phyloP scores from a whole-genome alignment of 1,140 invertebrate species.

The Drosophila seguyi region DNA sequence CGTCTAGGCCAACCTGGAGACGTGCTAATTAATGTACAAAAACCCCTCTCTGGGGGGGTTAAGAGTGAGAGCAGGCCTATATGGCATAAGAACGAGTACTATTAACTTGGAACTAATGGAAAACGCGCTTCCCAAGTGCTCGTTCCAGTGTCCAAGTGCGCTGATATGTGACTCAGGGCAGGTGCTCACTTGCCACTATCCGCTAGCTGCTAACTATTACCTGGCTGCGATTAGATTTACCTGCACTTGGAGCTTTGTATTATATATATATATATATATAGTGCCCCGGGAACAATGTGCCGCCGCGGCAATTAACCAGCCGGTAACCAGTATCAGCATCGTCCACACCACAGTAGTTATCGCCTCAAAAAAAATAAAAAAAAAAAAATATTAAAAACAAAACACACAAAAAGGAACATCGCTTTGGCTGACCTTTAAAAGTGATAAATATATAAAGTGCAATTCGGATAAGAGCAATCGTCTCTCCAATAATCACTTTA shows the following conservation, averaged over 20 bases:
- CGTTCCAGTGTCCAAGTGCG: slow-evolving; percentile 1
- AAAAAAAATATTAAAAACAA: no score
- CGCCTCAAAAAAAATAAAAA: neutral
- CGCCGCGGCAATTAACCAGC: slow-evolving; percentile 28
- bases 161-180: slow-evolving; percentile 35
- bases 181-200: slow-evolving; percentile 14
- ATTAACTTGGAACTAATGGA: slow-evolving; percentile 31
- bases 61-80: slow-evolving; percentile 8
- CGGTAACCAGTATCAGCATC: slow-evolving; percentile 31
- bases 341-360: slow-evolving; percentile 31
- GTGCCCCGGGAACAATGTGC: slow-evolving; percentile 33
- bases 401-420: slow-evolving; percentile 16
- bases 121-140: neutral
- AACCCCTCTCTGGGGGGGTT: neutral
- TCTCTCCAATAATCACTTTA: neutral
- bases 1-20: slow-evolving; percentile 38
- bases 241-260: slow-evolving; percentile 24
- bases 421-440: neutral
- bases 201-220: slow-evolving; percentile 5
- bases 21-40: slow-evolving; percentile 37
- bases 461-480: neutral
- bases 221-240: slow-evolving; percentile 35
- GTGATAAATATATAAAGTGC: slow-evolving; percentile 5
- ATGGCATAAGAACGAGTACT: slow-evolving; percentile 16
- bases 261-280: slow-evolving; percentile 8